Base-by-base conservation (phyloP, 2,113 vertebrate genomes). In the Cochlearius cochlearius region DNA sequence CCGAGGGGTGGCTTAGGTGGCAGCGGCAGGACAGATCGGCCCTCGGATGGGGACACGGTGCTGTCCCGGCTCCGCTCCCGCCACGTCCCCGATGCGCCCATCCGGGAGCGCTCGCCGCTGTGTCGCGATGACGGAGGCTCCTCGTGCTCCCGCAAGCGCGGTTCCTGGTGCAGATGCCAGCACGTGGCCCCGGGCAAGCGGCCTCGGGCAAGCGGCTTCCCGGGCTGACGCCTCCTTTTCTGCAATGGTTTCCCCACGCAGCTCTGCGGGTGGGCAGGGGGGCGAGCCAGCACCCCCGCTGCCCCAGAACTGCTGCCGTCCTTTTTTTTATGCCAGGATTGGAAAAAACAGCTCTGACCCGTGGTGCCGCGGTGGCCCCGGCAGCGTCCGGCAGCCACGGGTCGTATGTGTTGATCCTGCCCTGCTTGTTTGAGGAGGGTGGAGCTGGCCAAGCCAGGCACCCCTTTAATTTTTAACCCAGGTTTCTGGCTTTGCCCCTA, bases 101-200 rank as follows among this genome's bases (percentile, higher is more conserved):
- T 17, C 34, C 0, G 2, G 38, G 30, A 49, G 58, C 9, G 0
- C 25, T 58, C 63, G 2, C n/a, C 1, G 6, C 2, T 12, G 63
- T 5, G n/a, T 68, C 6, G 1, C 0, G 0, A 0, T 9, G 43
- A 5, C 2, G 3, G 9, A 26, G 39, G 27, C 59, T 75, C 23
- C 77, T 53, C 1, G 2, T 0, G 2, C 36, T 19, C 27, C 17
- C 10, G 17, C 3, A 0, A 38, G 75, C 10, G 1, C 2, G 3
- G 55, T 45, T 94, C 53, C 94, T 27, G 52, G 12, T 80, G 74
- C 67, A 47, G 77, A 6, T 43, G 12, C 86, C 76, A 58, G 38
- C 83, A 18, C 4, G 0, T 34, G 71, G 79, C 60, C 56, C 20
- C 10, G 1, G 71, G 78, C 56, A 3, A 26, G 62, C 4, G 5